Evolutionary conservation across 23 tunicate genomes (phyloP).

Genomic region (Trididemnum clinides): DNA sequence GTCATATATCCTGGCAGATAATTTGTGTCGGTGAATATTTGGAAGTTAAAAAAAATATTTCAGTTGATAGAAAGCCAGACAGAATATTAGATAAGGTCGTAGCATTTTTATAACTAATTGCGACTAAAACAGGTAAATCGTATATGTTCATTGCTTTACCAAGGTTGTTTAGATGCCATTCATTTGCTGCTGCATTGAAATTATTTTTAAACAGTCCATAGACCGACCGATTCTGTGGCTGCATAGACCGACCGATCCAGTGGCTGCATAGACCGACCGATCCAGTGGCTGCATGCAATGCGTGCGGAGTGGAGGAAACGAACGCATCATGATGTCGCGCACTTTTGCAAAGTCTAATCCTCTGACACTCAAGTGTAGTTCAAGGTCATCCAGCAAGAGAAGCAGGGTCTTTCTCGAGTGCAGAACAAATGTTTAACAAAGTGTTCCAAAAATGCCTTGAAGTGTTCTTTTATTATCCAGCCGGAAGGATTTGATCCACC

Average conservation of each 20-base stretch:
- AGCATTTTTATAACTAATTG: background rate
- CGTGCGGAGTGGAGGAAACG: background rate
- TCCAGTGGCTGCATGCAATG: background rate
- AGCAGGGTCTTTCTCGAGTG: background rate
- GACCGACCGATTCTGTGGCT: no score
- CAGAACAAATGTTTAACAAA: background rate
- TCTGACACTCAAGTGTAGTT: background rate
- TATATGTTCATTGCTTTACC: background rate
- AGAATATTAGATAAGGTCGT: background rate
- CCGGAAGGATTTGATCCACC: background rate
- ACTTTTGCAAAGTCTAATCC: background rate
- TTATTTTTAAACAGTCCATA: background rate
- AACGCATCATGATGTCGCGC: background rate
- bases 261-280: no score
- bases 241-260: no score
- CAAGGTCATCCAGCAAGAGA: background rate
- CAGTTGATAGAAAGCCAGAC: background rate
- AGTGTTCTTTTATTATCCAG: background rate
- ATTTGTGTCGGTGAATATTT: no score
- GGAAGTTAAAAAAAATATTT: no score
- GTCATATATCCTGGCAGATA: background rate
- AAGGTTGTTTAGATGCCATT: background rate
- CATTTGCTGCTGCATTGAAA: background rate
- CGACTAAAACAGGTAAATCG: background rate
- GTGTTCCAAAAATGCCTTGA: background rate